A percentile compares a stretch with the other conserved stretches of the same genome.
phyloP scores from a whole-genome alignment of 2,888 invertebrate genomes.

The Agrenia bidenticulata region DNA sequence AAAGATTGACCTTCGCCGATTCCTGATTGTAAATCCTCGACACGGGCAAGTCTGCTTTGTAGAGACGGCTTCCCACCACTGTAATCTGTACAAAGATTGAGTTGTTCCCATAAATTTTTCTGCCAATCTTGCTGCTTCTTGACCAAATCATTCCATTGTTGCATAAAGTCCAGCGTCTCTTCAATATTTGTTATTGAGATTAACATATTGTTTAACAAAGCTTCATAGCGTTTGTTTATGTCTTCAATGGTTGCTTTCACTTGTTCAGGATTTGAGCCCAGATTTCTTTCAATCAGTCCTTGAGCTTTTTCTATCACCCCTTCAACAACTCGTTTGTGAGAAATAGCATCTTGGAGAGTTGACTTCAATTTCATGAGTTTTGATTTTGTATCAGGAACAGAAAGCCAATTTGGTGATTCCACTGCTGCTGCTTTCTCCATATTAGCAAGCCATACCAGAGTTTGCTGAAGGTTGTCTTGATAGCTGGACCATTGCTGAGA shows the following conservation, averaged over 20 bases:
- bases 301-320: constrained; percentile 85
- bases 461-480: constrained; percentile 80
- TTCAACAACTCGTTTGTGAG: constrained; percentile 87
- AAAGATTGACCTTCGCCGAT: constrained; percentile 76
- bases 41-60: constrained; percentile 76
- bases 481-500: constrained; percentile 80
- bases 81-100: constrained; percentile 77
- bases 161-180: constrained; percentile 74
- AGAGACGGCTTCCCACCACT: constrained; percentile 82
- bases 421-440: constrained; percentile 75
- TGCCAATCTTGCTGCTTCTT: constrained; percentile 86
- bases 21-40: constrained; percentile 76
- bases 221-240: constrained; percentile 74
- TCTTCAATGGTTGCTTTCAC: constrained; percentile 70
- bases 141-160: constrained; percentile 81
- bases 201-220: constrained; percentile 67
- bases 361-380: constrained; percentile 81
- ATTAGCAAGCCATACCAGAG: constrained; percentile 79
- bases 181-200: constrained; percentile 72
- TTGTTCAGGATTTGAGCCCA: constrained; percentile 62
- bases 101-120: constrained; percentile 84
- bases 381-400: constrained; percentile 80
- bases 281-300: constrained; percentile 64
- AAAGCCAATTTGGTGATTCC: constrained; percentile 72
- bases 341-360: constrained; percentile 81